phyloP scores from a whole-genome alignment of 2,888 invertebrate genomes.

The Desoria tigrina region DNA sequence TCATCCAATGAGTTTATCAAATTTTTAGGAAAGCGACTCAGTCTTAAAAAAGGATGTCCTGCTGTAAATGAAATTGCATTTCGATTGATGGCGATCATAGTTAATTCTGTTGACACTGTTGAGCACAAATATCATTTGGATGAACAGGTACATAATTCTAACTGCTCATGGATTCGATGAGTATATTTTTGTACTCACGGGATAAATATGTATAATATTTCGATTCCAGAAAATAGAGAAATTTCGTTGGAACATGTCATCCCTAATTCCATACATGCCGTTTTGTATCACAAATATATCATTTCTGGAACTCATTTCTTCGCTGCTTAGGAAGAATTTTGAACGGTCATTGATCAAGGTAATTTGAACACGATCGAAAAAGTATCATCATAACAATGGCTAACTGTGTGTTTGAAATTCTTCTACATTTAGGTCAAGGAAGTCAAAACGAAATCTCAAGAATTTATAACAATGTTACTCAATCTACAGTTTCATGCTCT shows the following conservation, averaged over 20 bases:
- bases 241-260: constrained; percentile 15
- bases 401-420: neutral
- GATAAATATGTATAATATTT: neutral
- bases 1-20: constrained; percentile 11
- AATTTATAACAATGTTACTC: constrained; percentile 9
- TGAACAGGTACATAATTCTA: neutral
- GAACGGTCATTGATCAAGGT: constrained; percentile 21
- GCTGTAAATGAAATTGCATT: constrained; percentile 5
- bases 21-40: constrained; percentile 16
- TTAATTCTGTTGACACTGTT: neutral
- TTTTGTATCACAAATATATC: constrained; percentile 9
- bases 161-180: neutral
- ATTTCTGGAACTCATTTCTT: constrained; percentile 20
- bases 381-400: too few relatives aligned
- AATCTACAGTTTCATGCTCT: constrained; percentile 24
- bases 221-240: neutral
- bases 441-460: neutral
- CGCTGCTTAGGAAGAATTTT: constrained; percentile 25
- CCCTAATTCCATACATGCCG: constrained; percentile 18
- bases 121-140: neutral
- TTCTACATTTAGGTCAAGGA: constrained; percentile 27
- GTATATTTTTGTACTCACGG: neutral
- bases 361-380: neutral
- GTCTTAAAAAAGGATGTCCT: constrained; percentile 1
- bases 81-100: constrained; percentile 18